Evolutionary conservation across 1,140 invertebrate genomes (phyloP).

Genomic region (Pseudomyrmex pallidus): DNA sequence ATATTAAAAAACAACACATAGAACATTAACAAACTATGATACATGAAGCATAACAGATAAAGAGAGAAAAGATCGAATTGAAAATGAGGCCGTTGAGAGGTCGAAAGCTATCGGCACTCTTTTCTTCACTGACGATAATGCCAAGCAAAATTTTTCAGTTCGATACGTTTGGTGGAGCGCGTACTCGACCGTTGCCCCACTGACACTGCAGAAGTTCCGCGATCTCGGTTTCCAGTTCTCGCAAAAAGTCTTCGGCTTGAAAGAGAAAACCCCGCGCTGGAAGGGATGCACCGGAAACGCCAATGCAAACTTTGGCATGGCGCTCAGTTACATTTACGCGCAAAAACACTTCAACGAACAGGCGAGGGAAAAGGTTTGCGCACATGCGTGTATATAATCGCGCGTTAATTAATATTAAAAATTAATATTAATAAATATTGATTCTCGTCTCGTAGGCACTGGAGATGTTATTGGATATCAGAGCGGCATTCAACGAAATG

Average conservation of each 20-base stretch:
- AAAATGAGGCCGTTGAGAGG: slow-evolving; percentile 68
- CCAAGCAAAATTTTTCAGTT: slow-evolving; percentile 81
- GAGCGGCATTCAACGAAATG: slow-evolving; percentile 89
- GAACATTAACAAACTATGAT: no score
- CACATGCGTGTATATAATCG: no score
- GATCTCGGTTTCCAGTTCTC: slow-evolving; percentile 88
- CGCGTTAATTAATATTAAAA: not conserved
- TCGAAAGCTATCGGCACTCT: slow-evolving; percentile 72
- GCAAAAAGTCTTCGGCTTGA: slow-evolving; percentile 87
- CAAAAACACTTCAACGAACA: slow-evolving; percentile 89
- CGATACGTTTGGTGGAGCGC: slow-evolving; percentile 89
- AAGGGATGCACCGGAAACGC: slow-evolving; percentile 90
- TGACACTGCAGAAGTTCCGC: slow-evolving; percentile 87
- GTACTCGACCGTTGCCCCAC: slow-evolving; percentile 88
- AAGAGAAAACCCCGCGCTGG: slow-evolving; percentile 89
- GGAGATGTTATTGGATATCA: slow-evolving; percentile 91
- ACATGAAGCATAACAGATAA: not conserved
- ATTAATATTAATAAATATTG: not conserved
- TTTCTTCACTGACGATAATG: slow-evolving; percentile 5
- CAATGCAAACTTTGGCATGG: slow-evolving; percentile 92
- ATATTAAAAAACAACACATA: no score
- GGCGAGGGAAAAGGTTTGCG: slow-evolving; percentile 88
- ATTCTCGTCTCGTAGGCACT: slow-evolving; percentile 86
- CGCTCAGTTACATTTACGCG: slow-evolving; percentile 92
- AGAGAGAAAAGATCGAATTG: slow-evolving; percentile 68